Percentiles rank a stretch among this genome's conserved stretches.
Conservation (phyloP, 1,140 invertebrate genomes). For the Bombus impatiens region DNA sequence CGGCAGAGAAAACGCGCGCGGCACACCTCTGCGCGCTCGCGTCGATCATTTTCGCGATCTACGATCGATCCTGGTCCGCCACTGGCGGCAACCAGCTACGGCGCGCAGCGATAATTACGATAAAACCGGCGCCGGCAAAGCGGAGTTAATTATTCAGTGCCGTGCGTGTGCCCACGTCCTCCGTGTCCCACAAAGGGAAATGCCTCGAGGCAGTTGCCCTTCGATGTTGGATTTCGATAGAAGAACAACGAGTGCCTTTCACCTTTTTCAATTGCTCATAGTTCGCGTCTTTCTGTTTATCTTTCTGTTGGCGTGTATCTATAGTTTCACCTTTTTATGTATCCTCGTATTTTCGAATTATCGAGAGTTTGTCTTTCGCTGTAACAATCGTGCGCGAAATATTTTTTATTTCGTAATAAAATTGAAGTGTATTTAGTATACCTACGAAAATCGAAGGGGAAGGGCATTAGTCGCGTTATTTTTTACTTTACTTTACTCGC, state of each 20-base stretch:
- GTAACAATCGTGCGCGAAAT: no score
- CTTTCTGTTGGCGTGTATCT: background rate
- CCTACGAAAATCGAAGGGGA: no score
- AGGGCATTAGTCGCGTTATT: no score
- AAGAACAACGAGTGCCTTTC: background rate
- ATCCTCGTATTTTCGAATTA: background rate
- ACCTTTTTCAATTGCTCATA: background rate
- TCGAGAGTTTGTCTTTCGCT: no score
- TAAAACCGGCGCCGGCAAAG: conserved; percentile 58
- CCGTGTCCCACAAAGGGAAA: conserved; percentile 56
- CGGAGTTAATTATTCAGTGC: conserved; percentile 64
- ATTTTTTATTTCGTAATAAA: no score
- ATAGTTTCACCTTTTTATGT: background rate
- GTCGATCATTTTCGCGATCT: conserved; percentile 64
- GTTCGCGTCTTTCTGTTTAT: background rate
- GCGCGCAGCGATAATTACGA: conserved; percentile 64
- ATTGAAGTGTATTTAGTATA: no score
- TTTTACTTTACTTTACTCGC: no score
- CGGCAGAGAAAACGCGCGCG: background rate
- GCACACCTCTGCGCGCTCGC: conserved; percentile 4
- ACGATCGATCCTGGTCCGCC: conserved; percentile 54
- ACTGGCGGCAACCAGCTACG: conserved; percentile 24
- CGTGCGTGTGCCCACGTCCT: conserved; percentile 53
- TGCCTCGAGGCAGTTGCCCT: conserved; percentile 48
- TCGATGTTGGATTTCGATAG: conserved; percentile 54